Conservation (phyloP, 2,113 vertebrate species). For the Crotalus horridus region DNA sequence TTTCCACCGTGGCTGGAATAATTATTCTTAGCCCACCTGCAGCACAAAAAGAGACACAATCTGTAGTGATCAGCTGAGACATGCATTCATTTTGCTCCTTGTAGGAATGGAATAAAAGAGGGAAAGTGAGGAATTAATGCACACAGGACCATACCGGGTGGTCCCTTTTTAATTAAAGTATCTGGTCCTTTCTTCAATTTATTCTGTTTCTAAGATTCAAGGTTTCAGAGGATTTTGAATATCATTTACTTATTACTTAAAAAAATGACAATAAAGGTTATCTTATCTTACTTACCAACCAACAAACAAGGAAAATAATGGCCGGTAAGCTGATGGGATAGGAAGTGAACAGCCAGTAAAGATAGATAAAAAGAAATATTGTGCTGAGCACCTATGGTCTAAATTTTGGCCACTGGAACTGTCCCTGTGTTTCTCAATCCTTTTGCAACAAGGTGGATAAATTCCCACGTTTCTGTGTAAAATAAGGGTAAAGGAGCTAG, state of each 20-base stretch:
- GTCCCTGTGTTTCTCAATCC: background rate
- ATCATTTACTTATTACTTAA: background rate
- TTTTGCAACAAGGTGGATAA: background rate
- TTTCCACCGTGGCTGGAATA: slow-evolving; percentile 81
- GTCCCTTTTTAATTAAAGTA: background rate
- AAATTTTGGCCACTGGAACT: background rate
- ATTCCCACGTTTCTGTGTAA: background rate
- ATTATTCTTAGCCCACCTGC: slow-evolving; percentile 81
- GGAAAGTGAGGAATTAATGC: background rate
- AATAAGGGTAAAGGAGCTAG: background rate
- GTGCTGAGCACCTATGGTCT: background rate
- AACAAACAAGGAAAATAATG: background rate
- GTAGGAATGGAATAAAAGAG: background rate
- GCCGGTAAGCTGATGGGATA: background rate
- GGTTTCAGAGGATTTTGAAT: background rate
- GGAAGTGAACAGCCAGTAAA: background rate
- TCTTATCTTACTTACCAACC: background rate
- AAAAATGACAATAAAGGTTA: too few species aligned
- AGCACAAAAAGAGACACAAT: slow-evolving; percentile 8
- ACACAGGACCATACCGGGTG: too few species aligned
- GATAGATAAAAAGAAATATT: background rate
- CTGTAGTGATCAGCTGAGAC: background rate
- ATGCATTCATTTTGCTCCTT: background rate
- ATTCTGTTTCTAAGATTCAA: background rate
- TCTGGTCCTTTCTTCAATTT: background rate